Base-by-base conservation (phyloP, 37 sponge, comb jelly and placozoan genomes). In the Mnemiopsis leidyi region DNA sequence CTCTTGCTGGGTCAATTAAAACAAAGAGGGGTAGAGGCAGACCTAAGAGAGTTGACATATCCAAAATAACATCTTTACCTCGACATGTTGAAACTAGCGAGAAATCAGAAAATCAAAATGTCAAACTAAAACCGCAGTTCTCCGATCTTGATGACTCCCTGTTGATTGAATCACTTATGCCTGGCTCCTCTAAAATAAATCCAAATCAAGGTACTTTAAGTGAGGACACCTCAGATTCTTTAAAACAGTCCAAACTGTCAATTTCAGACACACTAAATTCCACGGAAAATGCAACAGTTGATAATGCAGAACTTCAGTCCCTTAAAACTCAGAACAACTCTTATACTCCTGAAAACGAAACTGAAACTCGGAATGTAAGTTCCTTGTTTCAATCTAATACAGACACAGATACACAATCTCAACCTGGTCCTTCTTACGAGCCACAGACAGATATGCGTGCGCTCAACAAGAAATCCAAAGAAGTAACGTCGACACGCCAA, bases 61-160 rank as follows among this genome's bases (percentile, higher is more conserved):
- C 61, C 5, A 48, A 48, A 48, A 5, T 48, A 13, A 48, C 61
- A 18, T 48, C 61, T 13, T 13, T 13, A 48, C 9, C 5, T 18
- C 61, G 61, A 13, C n/a, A n/a, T n/a, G n/a, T n/a, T n/a, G n/a
- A n/a, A n/a, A 5, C 13, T 13, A 48, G 61, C 13, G 61, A 48
- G 13, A 48, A 48, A 13, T 5, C 5, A 5, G 61, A 18, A 13
- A 48, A 48, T 48, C 61, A 13, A 48, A 48, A 5, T 48, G 61
- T 13, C 13, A 48, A 48, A 48, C 13, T 48, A 48, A 77, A 77
- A 77, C 79, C 36, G 16, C 36, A 77, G 20, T 77, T 77, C 79
- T 77, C 79, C 9, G 79, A 77, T 77, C 18, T 77, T 9, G 79
- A 77, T 32, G 79, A 77, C 33, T 77, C 79, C 7, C 33, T 77